phyloP scores from a whole-genome alignment of 2,888 invertebrate species.

The Chrysolina oricalcia region DNA sequence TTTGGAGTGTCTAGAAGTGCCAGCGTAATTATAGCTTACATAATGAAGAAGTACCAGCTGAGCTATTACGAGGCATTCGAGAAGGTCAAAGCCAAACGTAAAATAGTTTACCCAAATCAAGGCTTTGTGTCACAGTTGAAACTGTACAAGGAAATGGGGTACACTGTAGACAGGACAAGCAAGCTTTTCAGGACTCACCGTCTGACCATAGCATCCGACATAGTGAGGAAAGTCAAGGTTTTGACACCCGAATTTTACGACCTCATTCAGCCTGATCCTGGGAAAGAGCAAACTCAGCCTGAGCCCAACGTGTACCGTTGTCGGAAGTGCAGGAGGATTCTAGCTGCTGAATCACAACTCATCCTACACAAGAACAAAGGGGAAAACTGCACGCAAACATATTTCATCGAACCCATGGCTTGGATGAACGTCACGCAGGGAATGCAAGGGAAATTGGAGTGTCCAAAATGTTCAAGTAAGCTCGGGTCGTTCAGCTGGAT shows the following conservation, averaged over 20 bases:
- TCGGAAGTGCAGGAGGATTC: conserved; percentile 84
- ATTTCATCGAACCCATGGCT: conserved; percentile 91
- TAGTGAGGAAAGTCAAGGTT: conserved; percentile 87
- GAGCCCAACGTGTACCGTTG: conserved; percentile 90
- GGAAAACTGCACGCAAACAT: conserved; percentile 80
- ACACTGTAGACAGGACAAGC: conserved; percentile 79
- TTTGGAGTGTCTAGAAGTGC: conserved; percentile 94
- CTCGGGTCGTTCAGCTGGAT: conserved; percentile 94
- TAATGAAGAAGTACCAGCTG: conserved; percentile 89
- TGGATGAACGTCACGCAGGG: conserved; percentile 84
- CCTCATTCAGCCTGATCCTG: conserved; percentile 87
- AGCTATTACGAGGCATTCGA: conserved; percentile 83
- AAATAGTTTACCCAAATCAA: conserved; percentile 84
- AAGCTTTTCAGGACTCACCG: conserved; percentile 84
- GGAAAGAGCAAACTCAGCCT: conserved; percentile 79
- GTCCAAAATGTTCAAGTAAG: conserved; percentile 89
- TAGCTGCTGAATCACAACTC: conserved; percentile 88
- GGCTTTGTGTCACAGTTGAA: conserved; percentile 88
- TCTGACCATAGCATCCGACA: conserved; percentile 86
- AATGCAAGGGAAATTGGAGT: conserved; percentile 87
- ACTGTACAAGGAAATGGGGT: conserved; percentile 86
- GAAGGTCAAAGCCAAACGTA: conserved; percentile 80
- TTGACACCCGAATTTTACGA: conserved; percentile 85
- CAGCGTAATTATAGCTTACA: conserved; percentile 87
- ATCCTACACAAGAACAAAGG: conserved; percentile 79